Conservation (phyloP, 1,140 invertebrate species). For the Apis cerana region DNA sequence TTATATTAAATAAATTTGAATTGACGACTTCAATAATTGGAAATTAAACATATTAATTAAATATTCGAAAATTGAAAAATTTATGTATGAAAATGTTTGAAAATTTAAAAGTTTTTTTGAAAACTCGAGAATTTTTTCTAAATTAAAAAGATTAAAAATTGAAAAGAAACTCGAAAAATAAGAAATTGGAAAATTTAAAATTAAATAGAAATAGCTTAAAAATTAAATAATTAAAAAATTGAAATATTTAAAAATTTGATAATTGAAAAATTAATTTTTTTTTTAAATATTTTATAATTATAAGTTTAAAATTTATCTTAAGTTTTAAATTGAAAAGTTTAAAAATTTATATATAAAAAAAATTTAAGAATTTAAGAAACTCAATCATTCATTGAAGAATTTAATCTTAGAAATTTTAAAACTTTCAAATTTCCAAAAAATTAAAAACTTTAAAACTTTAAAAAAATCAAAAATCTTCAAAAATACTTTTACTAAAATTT, state of each 20-base stretch:
- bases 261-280: background rate
- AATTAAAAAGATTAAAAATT: background rate
- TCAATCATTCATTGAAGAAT: background rate
- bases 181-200: background rate
- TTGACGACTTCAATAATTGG: too few species aligned
- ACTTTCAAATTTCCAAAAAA: too few species aligned
- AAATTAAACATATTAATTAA: too few species aligned
- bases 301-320: too few species aligned
- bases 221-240: background rate
- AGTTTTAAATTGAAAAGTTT: background rate
- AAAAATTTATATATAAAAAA: background rate
- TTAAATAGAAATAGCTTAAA: background rate
- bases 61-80: too few species aligned
- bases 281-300: too few species aligned
- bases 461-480: background rate
- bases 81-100: too few species aligned
- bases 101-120: too few species aligned
- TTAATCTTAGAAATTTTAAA: too few species aligned
- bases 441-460: too few species aligned
- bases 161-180: background rate
- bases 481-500: background rate
- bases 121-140: background rate
- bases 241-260: background rate
- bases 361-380: background rate
- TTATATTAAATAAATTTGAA: too few species aligned